Evolutionary conservation across 2,113 vertebrate species (phyloP).

Genomic region (Chunga burmeisteri): DNA sequence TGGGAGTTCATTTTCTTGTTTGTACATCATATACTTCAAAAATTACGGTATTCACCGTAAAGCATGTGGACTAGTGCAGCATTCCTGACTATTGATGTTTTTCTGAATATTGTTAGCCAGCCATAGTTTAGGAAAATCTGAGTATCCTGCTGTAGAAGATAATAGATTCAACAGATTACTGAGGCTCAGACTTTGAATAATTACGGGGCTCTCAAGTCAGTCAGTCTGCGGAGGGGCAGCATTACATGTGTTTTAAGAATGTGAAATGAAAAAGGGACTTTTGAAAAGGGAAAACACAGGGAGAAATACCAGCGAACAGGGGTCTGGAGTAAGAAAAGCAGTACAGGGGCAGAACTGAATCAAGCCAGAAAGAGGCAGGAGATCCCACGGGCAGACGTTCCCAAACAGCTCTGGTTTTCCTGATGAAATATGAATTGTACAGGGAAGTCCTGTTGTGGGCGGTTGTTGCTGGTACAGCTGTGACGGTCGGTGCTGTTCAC

Average conservation of each 20-base stretch:
- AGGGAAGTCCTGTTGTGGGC: neutral
- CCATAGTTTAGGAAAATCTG: neutral
- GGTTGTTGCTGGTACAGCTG: neutral
- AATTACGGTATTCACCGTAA: neutral
- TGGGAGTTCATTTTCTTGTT: neutral
- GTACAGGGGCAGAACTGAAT: neutral
- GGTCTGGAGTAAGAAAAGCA: neutral
- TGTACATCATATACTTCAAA: neutral
- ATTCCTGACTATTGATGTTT: neutral
- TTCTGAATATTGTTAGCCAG: neutral
- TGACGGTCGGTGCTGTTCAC: neutral
- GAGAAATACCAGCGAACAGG: neutral
- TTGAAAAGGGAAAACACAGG: neutral
- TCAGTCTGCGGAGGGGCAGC: neutral
- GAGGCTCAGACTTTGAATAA: neutral
- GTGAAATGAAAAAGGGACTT: neutral
- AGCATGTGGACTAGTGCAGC: neutral
- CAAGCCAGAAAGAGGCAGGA: neutral
- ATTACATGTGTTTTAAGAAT: neutral
- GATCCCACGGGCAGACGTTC: neutral
- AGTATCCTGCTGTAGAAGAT: neutral
- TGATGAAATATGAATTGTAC: neutral
- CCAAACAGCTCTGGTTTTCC: neutral
- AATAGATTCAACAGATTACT: neutral
- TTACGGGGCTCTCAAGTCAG: neutral